A percentile compares a stretch with the other conserved stretches of the same genome.
Evolutionary conservation across 2,888 invertebrate genomes (phyloP).

Genomic region (Fissipunctia ypsillon): DNA sequence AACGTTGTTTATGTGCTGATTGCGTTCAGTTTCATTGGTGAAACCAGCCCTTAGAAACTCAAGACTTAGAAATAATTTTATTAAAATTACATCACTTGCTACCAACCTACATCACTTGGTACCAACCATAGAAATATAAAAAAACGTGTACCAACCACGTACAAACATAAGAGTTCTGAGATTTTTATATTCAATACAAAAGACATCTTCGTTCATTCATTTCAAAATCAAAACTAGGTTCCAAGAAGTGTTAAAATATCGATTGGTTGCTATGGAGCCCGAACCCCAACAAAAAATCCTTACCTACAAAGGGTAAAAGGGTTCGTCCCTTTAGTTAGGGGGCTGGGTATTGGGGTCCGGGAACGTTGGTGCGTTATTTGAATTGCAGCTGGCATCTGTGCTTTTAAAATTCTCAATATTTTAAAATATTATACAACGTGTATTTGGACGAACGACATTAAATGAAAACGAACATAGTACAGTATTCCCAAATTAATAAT

Average conservation of each 20-base stretch:
- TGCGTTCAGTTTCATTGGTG: too few species aligned
- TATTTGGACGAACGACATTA: too few species aligned
- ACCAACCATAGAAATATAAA: too few species aligned
- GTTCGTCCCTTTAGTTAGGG: slow-evolving; percentile 43
- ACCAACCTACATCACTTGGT: background rate
- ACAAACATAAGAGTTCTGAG: background rate
- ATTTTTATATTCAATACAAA: slow-evolving; percentile 6
- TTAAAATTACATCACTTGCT: background rate
- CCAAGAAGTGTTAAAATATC: slow-evolving; percentile 11
- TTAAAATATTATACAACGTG: background rate
- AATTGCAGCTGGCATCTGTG: slow-evolving; percentile 14
- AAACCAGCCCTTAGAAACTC: too few species aligned
- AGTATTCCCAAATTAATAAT: too few species aligned
- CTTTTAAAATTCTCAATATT: slow-evolving; percentile 2
- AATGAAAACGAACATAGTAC: too few species aligned
- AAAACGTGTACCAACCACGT: background rate
- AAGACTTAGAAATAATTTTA: background rate
- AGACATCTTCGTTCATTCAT: background rate
- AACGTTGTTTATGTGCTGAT: too few species aligned
- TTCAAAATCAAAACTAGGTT: slow-evolving; percentile 11
- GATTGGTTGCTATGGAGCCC: slow-evolving; percentile 11
- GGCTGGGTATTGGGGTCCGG: slow-evolving; percentile 2
- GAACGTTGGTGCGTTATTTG: slow-evolving; percentile 4
- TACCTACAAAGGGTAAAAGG: slow-evolving; percentile 34
- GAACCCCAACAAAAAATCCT: slow-evolving; percentile 23